Evolutionary conservation across 2,113 vertebrate genomes (phyloP).

Genomic region (Lepidothrix coronata): DNA sequence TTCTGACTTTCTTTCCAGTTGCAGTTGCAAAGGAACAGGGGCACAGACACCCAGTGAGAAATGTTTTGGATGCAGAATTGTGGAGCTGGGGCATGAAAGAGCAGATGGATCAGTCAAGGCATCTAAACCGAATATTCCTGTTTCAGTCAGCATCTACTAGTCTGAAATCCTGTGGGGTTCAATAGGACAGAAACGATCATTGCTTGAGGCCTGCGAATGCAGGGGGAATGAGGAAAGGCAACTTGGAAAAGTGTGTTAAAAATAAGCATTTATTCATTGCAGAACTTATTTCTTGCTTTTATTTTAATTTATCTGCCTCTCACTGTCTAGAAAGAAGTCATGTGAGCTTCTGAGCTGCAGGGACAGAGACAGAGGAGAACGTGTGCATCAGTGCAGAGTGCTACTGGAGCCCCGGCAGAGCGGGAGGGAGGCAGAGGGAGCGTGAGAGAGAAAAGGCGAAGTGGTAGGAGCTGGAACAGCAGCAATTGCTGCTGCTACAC

Average conservation of each 20-base stretch:
- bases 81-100: neutral
- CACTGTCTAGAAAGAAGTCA: slow-evolving; percentile 57
- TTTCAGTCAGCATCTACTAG: neutral
- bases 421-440: slow-evolving; percentile 27
- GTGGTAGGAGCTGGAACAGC: slow-evolving; percentile 54
- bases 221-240: neutral
- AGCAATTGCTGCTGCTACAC: slow-evolving; percentile 1
- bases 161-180: neutral
- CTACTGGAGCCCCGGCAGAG: slow-evolving; percentile 55
- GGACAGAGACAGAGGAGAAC: slow-evolving; percentile 38
- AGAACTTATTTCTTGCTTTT: neutral
- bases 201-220: neutral
- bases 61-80: neutral
- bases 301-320: slow-evolving; percentile 47
- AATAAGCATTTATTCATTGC: neutral
- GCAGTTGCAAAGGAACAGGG: neutral
- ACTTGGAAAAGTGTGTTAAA: neutral
- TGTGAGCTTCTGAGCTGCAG: slow-evolving; percentile 64
- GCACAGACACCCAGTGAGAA: neutral
- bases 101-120: neutral
- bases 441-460: slow-evolving; percentile 17
- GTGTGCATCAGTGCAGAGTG: slow-evolving; percentile 51
- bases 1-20: neutral
- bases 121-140: neutral
- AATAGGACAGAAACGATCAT: neutral